phyloP scores from a whole-genome alignment of 2,797 vertebrate species.

The Gymnothorax javanicus region DNA sequence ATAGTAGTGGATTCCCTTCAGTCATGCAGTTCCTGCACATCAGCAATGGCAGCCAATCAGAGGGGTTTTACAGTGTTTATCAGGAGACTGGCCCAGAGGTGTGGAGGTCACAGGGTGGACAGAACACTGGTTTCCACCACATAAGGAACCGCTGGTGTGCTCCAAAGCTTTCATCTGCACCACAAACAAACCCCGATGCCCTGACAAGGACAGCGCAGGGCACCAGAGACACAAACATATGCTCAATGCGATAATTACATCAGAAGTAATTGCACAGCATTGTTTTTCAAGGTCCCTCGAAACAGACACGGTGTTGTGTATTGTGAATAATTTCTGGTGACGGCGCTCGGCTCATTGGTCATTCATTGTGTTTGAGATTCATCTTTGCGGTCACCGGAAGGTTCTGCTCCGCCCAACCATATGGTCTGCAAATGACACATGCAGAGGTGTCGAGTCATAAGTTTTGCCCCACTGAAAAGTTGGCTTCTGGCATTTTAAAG shows the following conservation, averaged over 20 bases:
- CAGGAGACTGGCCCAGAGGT: not conserved
- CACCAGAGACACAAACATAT: not conserved
- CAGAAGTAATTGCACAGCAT: not conserved
- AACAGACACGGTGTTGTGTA: not conserved
- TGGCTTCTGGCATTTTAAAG: too few relatives aligned
- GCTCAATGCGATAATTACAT: not conserved
- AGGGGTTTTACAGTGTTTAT: not conserved
- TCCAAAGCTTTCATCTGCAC: not conserved
- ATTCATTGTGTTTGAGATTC: not conserved
- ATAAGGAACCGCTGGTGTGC: not conserved
- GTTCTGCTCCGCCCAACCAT: too few relatives aligned
- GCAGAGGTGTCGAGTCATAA: too few relatives aligned
- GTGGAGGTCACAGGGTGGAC: not conserved
- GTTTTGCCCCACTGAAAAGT: too few relatives aligned
- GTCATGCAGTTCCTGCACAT: not conserved
- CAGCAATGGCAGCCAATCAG: conserved; percentile 3
- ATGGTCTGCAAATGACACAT: too few relatives aligned
- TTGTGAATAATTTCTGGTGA: not conserved
- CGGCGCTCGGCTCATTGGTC: not conserved
- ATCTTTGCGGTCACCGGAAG: too few relatives aligned
- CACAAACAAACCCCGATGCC: not conserved
- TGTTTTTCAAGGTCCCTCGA: not conserved
- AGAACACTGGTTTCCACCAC: too few relatives aligned
- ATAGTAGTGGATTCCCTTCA: not conserved
- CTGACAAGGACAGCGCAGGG: not conserved